A percentile compares a stretch with the other conserved stretches of the same genome.
phyloP scores from a whole-genome alignment of 53 echinoderm and acorn worm species.

The Patiria pectinifera region DNA sequence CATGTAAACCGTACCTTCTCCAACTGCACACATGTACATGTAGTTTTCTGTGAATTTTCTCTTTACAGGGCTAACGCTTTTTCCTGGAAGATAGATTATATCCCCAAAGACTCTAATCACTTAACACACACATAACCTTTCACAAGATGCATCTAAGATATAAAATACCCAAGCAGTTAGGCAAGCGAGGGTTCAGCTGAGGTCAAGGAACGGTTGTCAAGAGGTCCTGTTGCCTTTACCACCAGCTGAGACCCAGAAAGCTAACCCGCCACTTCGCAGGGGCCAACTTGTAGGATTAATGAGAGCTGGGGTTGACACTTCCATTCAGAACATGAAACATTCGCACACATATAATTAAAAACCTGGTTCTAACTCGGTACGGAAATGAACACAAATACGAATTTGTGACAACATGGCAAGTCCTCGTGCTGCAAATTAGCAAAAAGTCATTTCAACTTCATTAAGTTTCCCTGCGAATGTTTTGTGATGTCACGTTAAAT shows the following conservation, averaged over 20 bases:
- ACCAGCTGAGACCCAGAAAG: constrained; percentile 28
- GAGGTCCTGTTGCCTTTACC: constrained; percentile 48
- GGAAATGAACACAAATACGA: no score
- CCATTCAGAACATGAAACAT: background rate
- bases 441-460: no score
- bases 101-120: background rate
- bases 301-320: background rate
- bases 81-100: no score
- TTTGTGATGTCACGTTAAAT: no score
- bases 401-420: no score
- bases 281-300: constrained; percentile 13
- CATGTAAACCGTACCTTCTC: no score
- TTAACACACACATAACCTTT: background rate
- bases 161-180: background rate
- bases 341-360: background rate
- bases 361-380: background rate
- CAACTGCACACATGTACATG: no score
- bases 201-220: constrained; percentile 18
- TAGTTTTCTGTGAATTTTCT: no score
- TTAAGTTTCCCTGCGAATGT: no score
- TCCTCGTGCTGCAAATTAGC: no score
- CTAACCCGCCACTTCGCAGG: background rate
- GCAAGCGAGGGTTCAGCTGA: constrained; percentile 8
- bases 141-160: background rate
- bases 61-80: no score